A percentile compares a stretch with the other conserved stretches of the same genome.
Evolutionary conservation across 2,797 vertebrate genomes (phyloP).

Genomic region (Eremophila alpestris): DNA sequence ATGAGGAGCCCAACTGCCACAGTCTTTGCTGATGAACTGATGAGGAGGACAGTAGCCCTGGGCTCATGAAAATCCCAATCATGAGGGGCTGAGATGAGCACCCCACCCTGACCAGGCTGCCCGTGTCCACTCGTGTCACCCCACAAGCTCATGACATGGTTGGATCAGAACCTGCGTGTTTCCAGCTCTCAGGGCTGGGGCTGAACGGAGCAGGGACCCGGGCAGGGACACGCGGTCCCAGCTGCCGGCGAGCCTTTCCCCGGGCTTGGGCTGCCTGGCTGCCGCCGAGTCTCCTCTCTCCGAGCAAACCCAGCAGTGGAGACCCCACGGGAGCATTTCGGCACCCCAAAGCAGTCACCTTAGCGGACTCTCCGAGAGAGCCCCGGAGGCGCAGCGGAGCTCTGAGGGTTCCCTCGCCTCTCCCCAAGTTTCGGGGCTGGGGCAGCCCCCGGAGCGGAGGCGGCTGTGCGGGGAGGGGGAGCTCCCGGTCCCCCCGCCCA

Average conservation of each 20-base stretch:
- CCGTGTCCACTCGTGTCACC: background rate
- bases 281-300: accelerated
- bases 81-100: background rate
- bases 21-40: accelerated
- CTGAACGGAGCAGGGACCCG: background rate
- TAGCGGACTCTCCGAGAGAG: background rate
- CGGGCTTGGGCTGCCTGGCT: too few relatives aligned
- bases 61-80: accelerated
- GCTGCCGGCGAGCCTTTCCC: background rate
- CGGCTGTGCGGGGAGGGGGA: background rate
- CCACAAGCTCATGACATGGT: accelerated
- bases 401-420: background rate
- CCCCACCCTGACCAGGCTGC: background rate
- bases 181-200: background rate
- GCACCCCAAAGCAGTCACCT: background rate
- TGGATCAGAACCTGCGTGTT: accelerated
- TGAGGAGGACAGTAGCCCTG: background rate
- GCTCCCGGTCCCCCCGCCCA: background rate
- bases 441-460: background rate
- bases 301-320: background rate
- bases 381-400: background rate
- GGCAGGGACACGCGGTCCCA: background rate
- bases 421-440: background rate
- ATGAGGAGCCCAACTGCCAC: background rate
- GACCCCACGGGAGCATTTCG: background rate